Evolutionary conservation across 2,113 vertebrate genomes (phyloP).

Genomic region (Dipodomys merriami): DNA sequence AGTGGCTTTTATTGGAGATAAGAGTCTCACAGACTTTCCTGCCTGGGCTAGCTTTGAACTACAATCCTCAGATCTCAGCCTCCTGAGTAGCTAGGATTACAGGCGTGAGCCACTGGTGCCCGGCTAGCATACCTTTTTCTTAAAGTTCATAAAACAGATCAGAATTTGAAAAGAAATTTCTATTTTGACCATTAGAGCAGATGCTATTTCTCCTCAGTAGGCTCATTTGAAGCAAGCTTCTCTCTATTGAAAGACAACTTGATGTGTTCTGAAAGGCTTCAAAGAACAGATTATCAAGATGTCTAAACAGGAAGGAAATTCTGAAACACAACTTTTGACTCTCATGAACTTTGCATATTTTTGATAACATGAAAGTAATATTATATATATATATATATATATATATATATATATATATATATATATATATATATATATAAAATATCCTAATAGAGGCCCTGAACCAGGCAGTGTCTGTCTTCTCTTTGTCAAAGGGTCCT

Average conservation of each 20-base stretch:
- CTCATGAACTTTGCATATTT: not conserved
- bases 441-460: not conserved
- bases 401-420: too few species aligned
- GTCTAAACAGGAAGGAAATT: conserved; percentile 23
- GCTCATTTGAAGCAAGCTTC: not conserved
- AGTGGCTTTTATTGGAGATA: too few species aligned
- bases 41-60: too few species aligned
- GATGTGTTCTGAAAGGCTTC: conserved; percentile 27
- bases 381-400: too few species aligned
- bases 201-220: not conserved
- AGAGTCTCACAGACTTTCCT: too few species aligned
- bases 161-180: not conserved
- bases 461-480: not conserved
- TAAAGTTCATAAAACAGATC: conserved; percentile 31
- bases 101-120: too few species aligned
- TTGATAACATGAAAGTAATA: not conserved
- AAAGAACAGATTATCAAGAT: not conserved
- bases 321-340: not conserved
- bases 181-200: conserved; percentile 19
- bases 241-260: not conserved
- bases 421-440: not conserved
- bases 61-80: too few species aligned
- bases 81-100: too few species aligned
- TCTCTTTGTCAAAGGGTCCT: not conserved
- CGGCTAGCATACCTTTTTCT: not conserved